phyloP scores from a whole-genome alignment of 2,888 invertebrate genomes.

The Eupithecia centaureata region DNA sequence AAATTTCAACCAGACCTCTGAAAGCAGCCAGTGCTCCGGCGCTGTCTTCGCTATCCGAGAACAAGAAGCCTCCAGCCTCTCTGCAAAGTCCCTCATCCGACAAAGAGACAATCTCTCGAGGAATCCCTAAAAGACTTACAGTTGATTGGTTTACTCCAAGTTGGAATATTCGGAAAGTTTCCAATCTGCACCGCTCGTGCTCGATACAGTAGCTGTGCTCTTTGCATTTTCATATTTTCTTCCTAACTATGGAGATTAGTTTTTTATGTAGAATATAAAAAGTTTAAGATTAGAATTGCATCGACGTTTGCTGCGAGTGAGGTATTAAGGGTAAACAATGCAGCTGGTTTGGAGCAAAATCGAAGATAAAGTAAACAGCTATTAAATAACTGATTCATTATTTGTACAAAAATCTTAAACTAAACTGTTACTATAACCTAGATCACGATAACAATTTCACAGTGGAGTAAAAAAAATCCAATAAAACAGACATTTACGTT shows the following conservation, averaged over 20 bases:
- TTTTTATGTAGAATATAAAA: slow-evolving; percentile 18
- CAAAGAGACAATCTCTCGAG: slow-evolving; percentile 21
- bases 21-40: neutral
- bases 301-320: neutral
- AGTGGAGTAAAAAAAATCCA: too few species aligned
- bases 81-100: slow-evolving; percentile 4
- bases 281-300: neutral
- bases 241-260: slow-evolving; percentile 23
- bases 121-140: slow-evolving; percentile 29
- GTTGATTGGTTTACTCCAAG: slow-evolving; percentile 29
- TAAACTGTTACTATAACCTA: too few species aligned
- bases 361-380: neutral
- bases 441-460: too few species aligned
- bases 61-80: neutral
- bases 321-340: neutral
- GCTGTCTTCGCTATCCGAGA: neutral
- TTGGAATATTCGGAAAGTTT: slow-evolving; percentile 31
- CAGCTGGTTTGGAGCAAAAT: neutral
- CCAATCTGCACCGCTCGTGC: slow-evolving; percentile 38
- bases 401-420: too few species aligned
- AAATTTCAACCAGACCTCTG: too few species aligned
- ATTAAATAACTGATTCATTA: too few species aligned
- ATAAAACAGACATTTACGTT: too few species aligned
- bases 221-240: slow-evolving; percentile 30
- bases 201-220: slow-evolving; percentile 33